phyloP scores from a whole-genome alignment of 2,113 vertebrate species.

The Mirza zaza region DNA sequence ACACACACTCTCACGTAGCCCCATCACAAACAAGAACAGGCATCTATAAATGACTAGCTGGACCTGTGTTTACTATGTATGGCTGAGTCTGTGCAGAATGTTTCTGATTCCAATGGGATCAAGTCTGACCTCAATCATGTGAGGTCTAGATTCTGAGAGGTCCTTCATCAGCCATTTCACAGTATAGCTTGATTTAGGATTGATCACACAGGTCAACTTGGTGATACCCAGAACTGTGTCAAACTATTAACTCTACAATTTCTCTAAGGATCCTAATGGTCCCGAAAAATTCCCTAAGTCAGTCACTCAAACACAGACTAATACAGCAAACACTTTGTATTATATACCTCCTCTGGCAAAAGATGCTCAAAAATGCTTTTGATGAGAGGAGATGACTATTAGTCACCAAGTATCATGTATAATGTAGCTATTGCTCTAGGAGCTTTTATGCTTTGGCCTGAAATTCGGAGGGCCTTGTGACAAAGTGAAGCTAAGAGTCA shows the following conservation, averaged over 20 bases:
- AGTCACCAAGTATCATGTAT: neutral
- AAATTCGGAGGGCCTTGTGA: neutral
- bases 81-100: neutral
- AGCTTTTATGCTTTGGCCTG: neutral
- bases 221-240: neutral
- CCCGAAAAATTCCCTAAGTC: neutral
- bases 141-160: neutral
- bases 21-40: neutral
- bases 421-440: neutral
- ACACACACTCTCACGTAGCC: rapidly evolving
- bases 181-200: neutral
- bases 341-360: neutral
- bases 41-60: neutral
- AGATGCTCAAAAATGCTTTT: neutral
- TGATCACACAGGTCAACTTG: neutral
- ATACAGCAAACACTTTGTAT: neutral
- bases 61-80: neutral
- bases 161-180: neutral
- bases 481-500: neutral
- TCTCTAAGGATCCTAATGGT: neutral
- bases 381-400: neutral
- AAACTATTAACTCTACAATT: neutral
- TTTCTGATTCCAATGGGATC: neutral
- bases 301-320: neutral
- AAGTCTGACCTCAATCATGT: neutral